Conservation (phyloP, 2,113 vertebrate species). For the Kryptolebias marmoratus region DNA sequence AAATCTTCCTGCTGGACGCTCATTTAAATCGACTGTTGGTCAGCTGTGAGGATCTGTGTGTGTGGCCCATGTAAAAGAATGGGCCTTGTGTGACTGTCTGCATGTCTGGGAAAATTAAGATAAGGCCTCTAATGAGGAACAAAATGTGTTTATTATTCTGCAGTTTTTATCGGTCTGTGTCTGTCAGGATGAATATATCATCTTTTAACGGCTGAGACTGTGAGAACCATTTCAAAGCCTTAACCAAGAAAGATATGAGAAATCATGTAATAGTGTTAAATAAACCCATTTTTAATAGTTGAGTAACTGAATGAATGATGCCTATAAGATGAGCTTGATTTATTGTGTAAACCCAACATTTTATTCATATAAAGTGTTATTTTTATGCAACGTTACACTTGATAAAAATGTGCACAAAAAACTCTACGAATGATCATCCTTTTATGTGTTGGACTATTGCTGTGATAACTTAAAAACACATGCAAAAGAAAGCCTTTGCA, state of each 20-base stretch:
- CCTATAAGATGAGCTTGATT: too few species aligned
- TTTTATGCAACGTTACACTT: neutral
- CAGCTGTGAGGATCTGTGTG: constrained; percentile 62
- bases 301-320: too few species aligned
- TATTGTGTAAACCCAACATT: neutral
- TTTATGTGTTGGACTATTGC: neutral
- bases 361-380: neutral
- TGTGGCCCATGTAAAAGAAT: constrained; percentile 52
- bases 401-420: too few species aligned
- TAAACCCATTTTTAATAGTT: too few species aligned
- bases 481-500: neutral
- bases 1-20: constrained; percentile 66
- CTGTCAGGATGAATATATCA: constrained; percentile 3
- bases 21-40: constrained; percentile 59
- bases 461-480: neutral
- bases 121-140: constrained; percentile 54
- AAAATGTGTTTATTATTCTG: constrained; percentile 27
- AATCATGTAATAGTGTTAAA: too few species aligned
- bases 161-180: constrained; percentile 43
- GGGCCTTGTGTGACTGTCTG: constrained; percentile 34
- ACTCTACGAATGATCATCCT: neutral
- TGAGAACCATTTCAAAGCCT: neutral
- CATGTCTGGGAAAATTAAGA: constrained; percentile 51
- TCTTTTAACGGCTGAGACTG: constrained; percentile 9
- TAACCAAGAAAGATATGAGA: neutral